Evolutionary conservation across 2,888 invertebrate genomes (phyloP), one percentile per base, ranked within the genome.

Genomic region (Julus scanicus): DNA sequence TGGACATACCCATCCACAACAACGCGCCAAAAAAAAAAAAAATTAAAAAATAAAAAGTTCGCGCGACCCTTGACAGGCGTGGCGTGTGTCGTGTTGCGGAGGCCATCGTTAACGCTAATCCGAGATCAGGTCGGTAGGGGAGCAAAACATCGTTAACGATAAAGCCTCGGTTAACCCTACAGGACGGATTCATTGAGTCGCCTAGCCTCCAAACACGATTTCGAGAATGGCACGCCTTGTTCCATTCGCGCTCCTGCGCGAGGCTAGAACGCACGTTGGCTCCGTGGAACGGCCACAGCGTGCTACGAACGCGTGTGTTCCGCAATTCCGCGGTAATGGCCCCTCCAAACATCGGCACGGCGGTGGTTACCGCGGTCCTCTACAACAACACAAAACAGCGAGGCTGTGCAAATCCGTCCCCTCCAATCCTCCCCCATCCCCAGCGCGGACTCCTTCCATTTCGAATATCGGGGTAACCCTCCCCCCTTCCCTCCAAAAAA

Each of bases 201-300:
- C 63, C 20, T 63, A 63, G 63, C 63, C 63, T 63, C 63, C 17
- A 63, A 63, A 20, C 63, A 17, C n/a, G 63, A 63, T n/a, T 63
- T 6, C 63, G n/a, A 6, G 4, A 63, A n/a, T 63, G 63, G 13
- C 63, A 63, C 63, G 63, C 53, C 53, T 53, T 3, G 53, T 53
- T 53, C 17, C 53, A 11, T 11, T 3, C 63, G 63, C 20, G n/a
- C 4, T 17, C 71, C 29, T 8, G 71, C 71, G 20, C 29, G 71
- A 71, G 29, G 71, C 29, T 20, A 71, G 29, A 20, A 17, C 9
- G 71, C 71, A 20, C 71, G 71, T 11, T 71, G 9, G 71, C 29
- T 11, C 6, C 63, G n/a, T 6, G 29, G 29, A 29, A 29, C 29
- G 29, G 29, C 29, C 9, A 20, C 20, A 63, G 9, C 71, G 71